Percentiles rank a stretch among this genome's conserved stretches.
Conservation (phyloP, 2,113 vertebrate genomes). For the Mystacornis crossleyi region DNA sequence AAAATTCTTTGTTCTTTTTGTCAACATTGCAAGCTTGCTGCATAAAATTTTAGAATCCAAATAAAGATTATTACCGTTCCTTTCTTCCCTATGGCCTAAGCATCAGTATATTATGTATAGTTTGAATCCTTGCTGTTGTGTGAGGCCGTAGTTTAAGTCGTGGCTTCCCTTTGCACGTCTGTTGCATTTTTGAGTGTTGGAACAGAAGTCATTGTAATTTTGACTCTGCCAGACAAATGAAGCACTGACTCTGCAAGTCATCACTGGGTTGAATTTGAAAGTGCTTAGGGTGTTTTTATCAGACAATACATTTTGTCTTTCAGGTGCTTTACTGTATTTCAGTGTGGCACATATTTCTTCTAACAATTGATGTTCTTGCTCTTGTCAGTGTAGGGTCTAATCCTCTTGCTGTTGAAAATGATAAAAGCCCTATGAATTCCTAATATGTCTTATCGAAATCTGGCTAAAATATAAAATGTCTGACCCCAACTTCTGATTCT, state of each 20-base stretch:
- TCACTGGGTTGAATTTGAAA: constrained; percentile 35
- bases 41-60: not conserved
- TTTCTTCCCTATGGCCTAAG: not conserved
- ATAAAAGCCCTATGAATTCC: constrained; percentile 57
- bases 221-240: constrained; percentile 1
- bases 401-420: constrained; percentile 38
- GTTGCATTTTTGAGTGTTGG: not conserved
- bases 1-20: not conserved
- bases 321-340: constrained; percentile 19
- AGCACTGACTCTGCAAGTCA: not conserved
- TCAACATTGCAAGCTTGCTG: not conserved
- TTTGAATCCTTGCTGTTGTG: not conserved
- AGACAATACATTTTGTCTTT: not conserved
- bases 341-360: constrained; percentile 5
- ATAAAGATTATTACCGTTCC: not conserved
- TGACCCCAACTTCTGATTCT: constrained; percentile 37
- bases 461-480: constrained; percentile 31
- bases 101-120: not conserved
- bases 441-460: constrained; percentile 65
- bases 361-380: constrained; percentile 41
- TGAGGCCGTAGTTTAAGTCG: not conserved
- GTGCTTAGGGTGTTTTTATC: constrained; percentile 19
- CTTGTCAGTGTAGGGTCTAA: constrained; percentile 47
- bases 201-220: not conserved
- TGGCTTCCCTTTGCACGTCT: not conserved